These are phyloP conservation scores for Amiota mariae DNA, from an alignment of 2,888 invertebrate species.

Conservation along the genomic window DNA sequence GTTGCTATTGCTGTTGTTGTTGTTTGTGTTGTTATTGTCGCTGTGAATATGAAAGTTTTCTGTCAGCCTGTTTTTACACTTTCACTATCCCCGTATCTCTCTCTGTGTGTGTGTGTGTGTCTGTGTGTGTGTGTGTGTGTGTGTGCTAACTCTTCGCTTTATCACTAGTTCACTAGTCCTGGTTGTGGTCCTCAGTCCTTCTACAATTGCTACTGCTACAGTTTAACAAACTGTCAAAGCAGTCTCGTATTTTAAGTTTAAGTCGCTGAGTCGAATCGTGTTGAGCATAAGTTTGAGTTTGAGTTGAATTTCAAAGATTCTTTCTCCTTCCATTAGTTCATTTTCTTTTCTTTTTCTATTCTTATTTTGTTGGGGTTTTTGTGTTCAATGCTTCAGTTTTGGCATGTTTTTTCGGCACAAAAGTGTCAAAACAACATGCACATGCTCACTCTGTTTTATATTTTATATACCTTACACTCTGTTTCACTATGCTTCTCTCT, in stretches of 20 bases:
- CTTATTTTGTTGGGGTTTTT: conserved; percentile 30
- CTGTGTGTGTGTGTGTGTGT: neutral
- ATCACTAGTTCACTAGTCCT: no score
- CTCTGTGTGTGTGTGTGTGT: no score
- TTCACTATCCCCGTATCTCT: neutral
- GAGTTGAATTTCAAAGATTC: neutral
- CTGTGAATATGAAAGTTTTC: conserved; percentile 21
- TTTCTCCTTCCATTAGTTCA: neutral
- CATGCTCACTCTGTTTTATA: conserved; percentile 11
- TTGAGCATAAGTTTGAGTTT: neutral
- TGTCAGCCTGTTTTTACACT: neutral
- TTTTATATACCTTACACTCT: no score
- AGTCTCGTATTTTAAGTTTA: conserved; percentile 22
- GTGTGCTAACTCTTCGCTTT: no score
- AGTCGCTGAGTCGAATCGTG: neutral
- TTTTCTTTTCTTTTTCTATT: conserved; percentile 33
- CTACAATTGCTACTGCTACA: neutral
- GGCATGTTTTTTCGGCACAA: conserved; percentile 41
- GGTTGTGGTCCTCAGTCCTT: neutral
- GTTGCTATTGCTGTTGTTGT: conserved; percentile 2
- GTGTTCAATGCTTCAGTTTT: neutral
- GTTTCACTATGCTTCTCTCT: no score
- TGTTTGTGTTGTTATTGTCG: neutral
- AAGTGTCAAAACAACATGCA: conserved; percentile 63
- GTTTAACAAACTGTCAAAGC: conserved; percentile 11